Evolutionary conservation across 2,113 vertebrate genomes (phyloP), one percentile per base, ranked within the genome.

Genomic region (Tapirus terrestris): DNA sequence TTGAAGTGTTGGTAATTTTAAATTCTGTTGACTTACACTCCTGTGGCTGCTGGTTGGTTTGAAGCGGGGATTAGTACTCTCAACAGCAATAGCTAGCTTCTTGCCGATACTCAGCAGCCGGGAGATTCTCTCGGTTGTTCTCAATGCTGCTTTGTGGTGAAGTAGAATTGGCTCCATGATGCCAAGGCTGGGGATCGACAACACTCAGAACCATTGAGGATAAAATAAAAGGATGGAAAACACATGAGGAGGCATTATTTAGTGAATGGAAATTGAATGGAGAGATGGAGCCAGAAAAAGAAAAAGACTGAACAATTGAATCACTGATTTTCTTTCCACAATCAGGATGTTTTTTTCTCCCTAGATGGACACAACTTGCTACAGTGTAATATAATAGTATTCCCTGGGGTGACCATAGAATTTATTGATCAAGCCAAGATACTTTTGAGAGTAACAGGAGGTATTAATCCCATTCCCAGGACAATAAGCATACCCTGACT

Each of bases 31-130:
- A 31, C 27, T 68, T 33, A 8, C 0, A 4, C 12, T 53, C 27
- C 21, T 18, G 16, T 31, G 5, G 25, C 45, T 65, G 43, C n/a
- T 58, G 31, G 27, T 21, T 61, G 72, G 1, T 23, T 58, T 31
- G 61, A 70, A 45, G 53, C 9, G 33, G 23, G 6, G 10, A 48
- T 18, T 68, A 53, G 39, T 27, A 10, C 43, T 68, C 48, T 16
- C 33, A 16, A 10, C 10, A 31, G 56, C 33, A 43, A 16, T 20
- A 63, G 25, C 16, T 31, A 21, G 36, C 13, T 11, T 16, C 8
- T 0, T 36, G 31, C 31, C 31, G 20, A 53, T 5, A 6, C 36
- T 51, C 58, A 73, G 10, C 0, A 0, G 23, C 48, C 0, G 1
- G 13, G n/a, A 45, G 75, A 31, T 3, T 27, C 61, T 83, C 33